Base-by-base conservation (phyloP, 2,113 vertebrate species). In the Epinephelus lanceolatus region DNA sequence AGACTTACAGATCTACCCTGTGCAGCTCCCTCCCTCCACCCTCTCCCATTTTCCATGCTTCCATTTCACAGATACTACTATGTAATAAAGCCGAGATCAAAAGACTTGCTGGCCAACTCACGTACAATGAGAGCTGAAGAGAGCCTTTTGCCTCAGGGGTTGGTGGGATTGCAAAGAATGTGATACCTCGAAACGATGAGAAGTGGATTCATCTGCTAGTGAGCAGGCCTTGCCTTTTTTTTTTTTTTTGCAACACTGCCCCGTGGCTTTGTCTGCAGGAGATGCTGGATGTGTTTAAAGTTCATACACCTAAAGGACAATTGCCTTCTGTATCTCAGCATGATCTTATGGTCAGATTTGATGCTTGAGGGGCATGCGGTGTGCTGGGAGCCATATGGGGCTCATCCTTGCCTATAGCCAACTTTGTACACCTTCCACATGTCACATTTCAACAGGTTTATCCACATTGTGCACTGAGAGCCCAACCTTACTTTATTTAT, bases 21-120 rank as follows among this genome's bases (percentile, higher is more conserved):
- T 55, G 25, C 68, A 49, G n/a, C 76, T 23, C 47, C 55, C 55
- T 15, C 47, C 73, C 76, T 68, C 60, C 68, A 60, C 74, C 76
- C 23, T 27, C 73, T 63, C 63, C 78, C 66, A 82, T 75, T 92
- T 81, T 76, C 80, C 82, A 76, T 86, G 72, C 84, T 83, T 78
- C 78, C 82, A 85, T 84, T 90, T 91, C 86, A 81, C 86, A 89
- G 83, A 90, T 80, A 84, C 80, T 63, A 63, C 69, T 73, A 76
- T 61, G 76, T 85, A 89, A 92, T 89, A 88, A 88, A 90, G 79
- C 86, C 19, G 52, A 88, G 80, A 87, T 89, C 85, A 91, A 92
- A 89, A 80, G 85, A 68, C 57, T 80, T 33, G 82, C 61, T 80
- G 74, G 59, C 74, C 57, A 88, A 86, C 80, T 75, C 55, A 23